Conservation (phyloP, 2,113 vertebrate genomes). For the Carlito syrichta region DNA sequence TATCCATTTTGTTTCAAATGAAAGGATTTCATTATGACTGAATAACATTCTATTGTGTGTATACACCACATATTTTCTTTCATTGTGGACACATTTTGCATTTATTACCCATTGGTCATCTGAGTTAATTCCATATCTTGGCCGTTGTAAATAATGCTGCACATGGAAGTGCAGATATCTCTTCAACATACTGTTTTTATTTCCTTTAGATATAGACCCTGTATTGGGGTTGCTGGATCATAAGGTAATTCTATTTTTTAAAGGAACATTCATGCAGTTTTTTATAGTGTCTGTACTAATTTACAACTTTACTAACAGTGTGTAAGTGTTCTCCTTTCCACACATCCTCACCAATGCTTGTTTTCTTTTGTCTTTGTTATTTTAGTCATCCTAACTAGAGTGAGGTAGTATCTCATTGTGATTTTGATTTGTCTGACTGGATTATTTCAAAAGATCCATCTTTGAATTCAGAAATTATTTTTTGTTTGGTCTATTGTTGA, state of each 20-base stretch:
- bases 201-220: background rate
- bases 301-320: background rate
- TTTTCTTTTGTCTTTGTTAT: background rate
- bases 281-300: background rate
- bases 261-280: background rate
- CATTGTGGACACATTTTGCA: no score
- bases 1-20: background rate
- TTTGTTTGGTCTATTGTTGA: background rate
- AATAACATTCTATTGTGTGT: background rate
- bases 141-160: background rate
- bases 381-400: background rate
- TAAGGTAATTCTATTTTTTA: background rate
- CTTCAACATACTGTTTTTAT: background rate
- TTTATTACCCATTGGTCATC: background rate
- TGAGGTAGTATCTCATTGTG: background rate
- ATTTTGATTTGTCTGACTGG: background rate
- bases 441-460: background rate
- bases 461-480: background rate
- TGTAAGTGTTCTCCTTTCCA: background rate
- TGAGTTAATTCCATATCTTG: background rate
- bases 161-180: background rate
- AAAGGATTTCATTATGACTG: background rate
- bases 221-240: background rate
- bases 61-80: background rate
- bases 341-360: background rate